phyloP scores from a whole-genome alignment of 37 sponge, comb jelly and placozoan species.

The Ephydatia muelleri region DNA sequence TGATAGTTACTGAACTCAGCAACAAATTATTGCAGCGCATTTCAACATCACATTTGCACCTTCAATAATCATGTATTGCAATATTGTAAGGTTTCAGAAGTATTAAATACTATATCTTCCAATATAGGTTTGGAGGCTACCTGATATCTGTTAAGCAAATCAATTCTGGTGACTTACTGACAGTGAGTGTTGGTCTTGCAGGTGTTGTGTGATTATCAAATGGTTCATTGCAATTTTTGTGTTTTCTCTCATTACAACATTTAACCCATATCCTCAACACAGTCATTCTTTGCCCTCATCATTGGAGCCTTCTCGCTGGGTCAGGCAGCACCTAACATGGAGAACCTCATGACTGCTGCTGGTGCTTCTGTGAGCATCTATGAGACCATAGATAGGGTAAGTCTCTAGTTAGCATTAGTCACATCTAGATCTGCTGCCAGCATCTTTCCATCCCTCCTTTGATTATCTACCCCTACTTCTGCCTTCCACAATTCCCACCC shows the following conservation, averaged over 20 bases:
- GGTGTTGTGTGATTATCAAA: not conserved
- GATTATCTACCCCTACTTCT: not conserved
- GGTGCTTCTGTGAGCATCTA: conserved; percentile 70
- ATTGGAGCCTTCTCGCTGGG: conserved; percentile 83
- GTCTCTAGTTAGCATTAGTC: conserved; percentile 5
- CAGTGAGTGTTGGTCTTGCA: conserved; percentile 15
- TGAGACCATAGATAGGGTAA: conserved; percentile 79
- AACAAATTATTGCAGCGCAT: not conserved
- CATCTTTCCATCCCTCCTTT: not conserved
- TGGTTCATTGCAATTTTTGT: no score
- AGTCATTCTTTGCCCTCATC: conserved; percentile 74
- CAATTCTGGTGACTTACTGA: conserved; percentile 36
- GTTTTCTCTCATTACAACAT: no score
- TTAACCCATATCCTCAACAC: not conserved
- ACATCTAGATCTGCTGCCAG: no score
- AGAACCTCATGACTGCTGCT: conserved; percentile 56
- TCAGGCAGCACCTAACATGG: conserved; percentile 65
- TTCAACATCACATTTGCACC: not conserved
- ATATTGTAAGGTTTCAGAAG: not conserved
- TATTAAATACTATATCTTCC: not conserved
- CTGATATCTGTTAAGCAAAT: conserved; percentile 41
- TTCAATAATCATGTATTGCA: not conserved
- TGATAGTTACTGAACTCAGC: no score
- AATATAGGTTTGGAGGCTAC: conserved; percentile 58
- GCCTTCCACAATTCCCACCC: not conserved